Conservation (phyloP, 1,140 invertebrate genomes). For the Sitodiplosis mosellana region DNA sequence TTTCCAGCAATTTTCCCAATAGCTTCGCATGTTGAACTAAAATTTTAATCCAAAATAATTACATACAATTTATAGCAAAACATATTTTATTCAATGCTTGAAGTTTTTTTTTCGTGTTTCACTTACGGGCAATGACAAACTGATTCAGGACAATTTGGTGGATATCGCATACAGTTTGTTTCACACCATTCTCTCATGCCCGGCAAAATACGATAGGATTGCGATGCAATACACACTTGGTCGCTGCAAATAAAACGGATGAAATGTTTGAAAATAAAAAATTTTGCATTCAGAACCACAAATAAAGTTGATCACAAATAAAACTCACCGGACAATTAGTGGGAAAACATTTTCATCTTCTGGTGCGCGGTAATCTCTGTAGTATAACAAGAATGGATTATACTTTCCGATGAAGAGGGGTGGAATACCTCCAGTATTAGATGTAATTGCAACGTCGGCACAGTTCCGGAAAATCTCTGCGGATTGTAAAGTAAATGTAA, state of each 20-base stretch:
- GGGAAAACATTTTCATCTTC: conserved; percentile 41
- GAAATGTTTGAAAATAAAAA: no score
- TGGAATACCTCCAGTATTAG: conserved; percentile 48
- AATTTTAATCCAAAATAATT: no score
- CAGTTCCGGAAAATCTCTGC: conserved; percentile 72
- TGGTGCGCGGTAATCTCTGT: conserved; percentile 37
- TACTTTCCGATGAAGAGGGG: conserved; percentile 38
- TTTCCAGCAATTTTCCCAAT: conserved; percentile 51
- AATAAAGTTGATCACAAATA: background rate
- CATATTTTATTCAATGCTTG: conserved; percentile 4
- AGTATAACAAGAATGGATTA: conserved; percentile 58
- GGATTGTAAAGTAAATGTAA: background rate
- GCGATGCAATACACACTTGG: conserved; percentile 50
- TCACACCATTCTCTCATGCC: conserved; percentile 68
- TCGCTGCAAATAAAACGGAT: conserved; percentile 34
- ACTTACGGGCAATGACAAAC: conserved; percentile 70
- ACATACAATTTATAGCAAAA: conserved; percentile 1
- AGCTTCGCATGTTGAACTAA: conserved; percentile 48
- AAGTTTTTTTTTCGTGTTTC: no score
- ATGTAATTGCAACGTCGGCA: conserved; percentile 62
- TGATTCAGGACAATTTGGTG: conserved; percentile 57
- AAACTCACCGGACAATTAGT: conserved; percentile 45
- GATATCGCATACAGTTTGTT: conserved; percentile 64
- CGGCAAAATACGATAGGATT: conserved; percentile 38
- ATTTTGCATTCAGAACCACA: background rate